phyloP scores from a whole-genome alignment of 2,888 invertebrate species.

The Aspidapion aeneum region DNA sequence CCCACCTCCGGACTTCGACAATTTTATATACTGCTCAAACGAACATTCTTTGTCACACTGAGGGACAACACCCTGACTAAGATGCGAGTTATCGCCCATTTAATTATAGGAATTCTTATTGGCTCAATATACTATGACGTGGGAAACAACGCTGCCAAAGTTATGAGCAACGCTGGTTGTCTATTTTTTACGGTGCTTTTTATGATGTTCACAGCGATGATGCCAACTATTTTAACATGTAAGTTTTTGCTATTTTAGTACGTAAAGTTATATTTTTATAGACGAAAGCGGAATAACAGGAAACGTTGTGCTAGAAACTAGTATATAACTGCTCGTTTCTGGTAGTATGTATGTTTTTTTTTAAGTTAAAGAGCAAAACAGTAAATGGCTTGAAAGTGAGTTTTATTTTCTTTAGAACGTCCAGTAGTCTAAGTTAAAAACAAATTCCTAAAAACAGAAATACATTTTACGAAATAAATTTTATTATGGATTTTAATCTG shows the following conservation, averaged over 20 bases:
- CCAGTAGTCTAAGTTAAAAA: no score
- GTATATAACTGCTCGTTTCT: no score
- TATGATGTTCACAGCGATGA: slow-evolving; percentile 97
- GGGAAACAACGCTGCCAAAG: slow-evolving; percentile 90
- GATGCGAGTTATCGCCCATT: slow-evolving; percentile 81
- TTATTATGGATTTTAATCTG: no score
- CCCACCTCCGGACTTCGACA: slow-evolving; percentile 80
- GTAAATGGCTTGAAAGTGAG: no score
- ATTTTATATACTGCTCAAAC: slow-evolving; percentile 82
- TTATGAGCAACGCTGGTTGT: slow-evolving; percentile 92
- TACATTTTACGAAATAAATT: no score
- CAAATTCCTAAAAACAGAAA: no score
- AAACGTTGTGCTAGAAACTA: no score
- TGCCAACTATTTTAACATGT: slow-evolving; percentile 98
- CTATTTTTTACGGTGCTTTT: slow-evolving; percentile 96
- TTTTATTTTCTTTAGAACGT: no score
- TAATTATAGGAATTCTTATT: slow-evolving; percentile 86
- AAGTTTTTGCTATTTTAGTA: slow-evolving; percentile 56
- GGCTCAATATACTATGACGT: slow-evolving; percentile 92
- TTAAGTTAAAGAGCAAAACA: no score
- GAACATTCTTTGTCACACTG: slow-evolving; percentile 78
- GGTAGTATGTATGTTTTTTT: no score
- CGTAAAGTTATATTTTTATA: slow-evolving; percentile 1
- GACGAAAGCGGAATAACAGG: no score
- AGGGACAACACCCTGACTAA: slow-evolving; percentile 87